phyloP scores from a whole-genome alignment of 2,888 invertebrate genomes.

The Perizoma affinitatum region DNA sequence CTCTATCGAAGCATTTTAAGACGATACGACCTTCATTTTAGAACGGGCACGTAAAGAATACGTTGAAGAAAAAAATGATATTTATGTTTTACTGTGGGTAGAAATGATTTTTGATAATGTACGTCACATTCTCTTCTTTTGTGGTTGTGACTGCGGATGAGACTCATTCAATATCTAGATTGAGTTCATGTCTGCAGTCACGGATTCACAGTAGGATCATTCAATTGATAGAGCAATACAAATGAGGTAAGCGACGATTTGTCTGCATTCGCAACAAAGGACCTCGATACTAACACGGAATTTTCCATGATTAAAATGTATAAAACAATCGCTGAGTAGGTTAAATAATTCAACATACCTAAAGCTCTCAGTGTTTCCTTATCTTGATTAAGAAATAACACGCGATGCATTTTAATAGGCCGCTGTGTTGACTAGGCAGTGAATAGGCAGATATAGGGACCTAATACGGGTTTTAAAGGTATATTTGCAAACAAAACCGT shows the following conservation, averaged over 20 bases:
- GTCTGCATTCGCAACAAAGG: slow-evolving; percentile 26
- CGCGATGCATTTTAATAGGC: slow-evolving; percentile 39
- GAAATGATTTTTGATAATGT: too few species aligned
- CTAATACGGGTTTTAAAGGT: slow-evolving; percentile 8
- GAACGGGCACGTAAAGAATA: too few species aligned
- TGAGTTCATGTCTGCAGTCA: slow-evolving; percentile 20
- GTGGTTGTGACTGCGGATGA: neutral
- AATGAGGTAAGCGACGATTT: slow-evolving; percentile 30
- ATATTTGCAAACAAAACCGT: neutral
- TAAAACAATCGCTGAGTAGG: slow-evolving; percentile 19
- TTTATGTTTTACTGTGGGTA: too few species aligned
- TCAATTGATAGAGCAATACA: slow-evolving; percentile 26
- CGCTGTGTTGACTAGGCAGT: slow-evolving; percentile 10
- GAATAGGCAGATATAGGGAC: slow-evolving; percentile 7
- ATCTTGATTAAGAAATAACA: slow-evolving; percentile 41
- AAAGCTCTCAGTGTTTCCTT: slow-evolving; percentile 38
- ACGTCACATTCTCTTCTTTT: too few species aligned
- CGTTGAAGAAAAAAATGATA: too few species aligned
- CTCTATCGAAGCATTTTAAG: too few species aligned
- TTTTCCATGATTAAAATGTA: slow-evolving; percentile 26
- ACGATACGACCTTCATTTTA: too few species aligned
- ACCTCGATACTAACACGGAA: slow-evolving; percentile 17
- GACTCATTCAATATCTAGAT: slow-evolving; percentile 16
- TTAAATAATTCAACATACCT: slow-evolving; percentile 22
- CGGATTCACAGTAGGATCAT: slow-evolving; percentile 18